A percentile compares a stretch with the other conserved stretches of the same genome.
Evolutionary conservation across 2,797 vertebrate genomes (phyloP).

Genomic region (Rhinoraja longicauda): DNA sequence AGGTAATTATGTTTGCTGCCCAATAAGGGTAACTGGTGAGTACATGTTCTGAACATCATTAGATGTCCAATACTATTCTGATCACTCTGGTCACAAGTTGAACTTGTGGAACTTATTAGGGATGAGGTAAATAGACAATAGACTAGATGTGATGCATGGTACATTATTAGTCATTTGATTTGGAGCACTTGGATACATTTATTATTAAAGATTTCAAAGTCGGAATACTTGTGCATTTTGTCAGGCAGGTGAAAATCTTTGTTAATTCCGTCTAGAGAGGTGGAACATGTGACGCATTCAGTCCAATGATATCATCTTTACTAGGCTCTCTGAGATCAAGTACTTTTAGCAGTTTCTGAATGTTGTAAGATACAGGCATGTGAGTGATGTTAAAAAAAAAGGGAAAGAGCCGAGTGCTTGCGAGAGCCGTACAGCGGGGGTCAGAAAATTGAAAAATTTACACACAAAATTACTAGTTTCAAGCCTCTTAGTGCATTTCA

Average conservation of each 20-base stretch:
- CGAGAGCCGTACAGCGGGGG: too few species aligned
- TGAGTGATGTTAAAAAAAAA: too few species aligned
- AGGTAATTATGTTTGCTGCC: background rate
- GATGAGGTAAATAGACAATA: background rate
- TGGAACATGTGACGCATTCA: too few species aligned
- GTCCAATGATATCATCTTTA: background rate
- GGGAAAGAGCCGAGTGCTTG: too few species aligned
- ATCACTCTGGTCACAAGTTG: background rate
- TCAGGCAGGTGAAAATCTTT: background rate
- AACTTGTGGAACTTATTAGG: background rate
- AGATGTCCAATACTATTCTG: background rate
- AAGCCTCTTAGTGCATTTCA: too few species aligned
- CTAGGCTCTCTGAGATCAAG: background rate
- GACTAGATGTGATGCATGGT: background rate
- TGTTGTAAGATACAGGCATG: too few species aligned
- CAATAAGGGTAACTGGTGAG: background rate
- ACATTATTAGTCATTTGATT: background rate
- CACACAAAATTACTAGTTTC: too few species aligned
- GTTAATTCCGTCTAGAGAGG: background rate
- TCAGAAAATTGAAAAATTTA: too few species aligned
- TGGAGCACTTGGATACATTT: background rate
- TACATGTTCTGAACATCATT: background rate
- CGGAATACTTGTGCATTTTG: background rate
- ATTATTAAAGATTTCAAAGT: background rate
- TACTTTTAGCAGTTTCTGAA: background rate